Evolutionary conservation across 2,113 vertebrate genomes (phyloP), one percentile per base, ranked within the genome.

Genomic region (Illadopsis cleaveri): DNA sequence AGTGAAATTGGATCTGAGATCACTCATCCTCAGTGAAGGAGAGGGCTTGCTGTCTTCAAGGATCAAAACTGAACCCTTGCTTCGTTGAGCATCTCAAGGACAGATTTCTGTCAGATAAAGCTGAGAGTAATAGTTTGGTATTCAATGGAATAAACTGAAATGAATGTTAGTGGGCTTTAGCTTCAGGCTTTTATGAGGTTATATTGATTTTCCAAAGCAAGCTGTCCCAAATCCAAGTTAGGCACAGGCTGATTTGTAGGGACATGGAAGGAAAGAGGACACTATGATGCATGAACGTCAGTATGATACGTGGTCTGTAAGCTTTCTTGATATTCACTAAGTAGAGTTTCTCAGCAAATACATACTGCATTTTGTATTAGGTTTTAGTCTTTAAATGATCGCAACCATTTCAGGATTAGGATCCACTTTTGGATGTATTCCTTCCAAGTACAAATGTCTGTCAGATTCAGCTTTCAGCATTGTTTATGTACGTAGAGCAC

Each of bases 121-220:
- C 79, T 56, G n/a, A 77, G 71, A 81, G 37, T 71, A 86, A 71
- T 90, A 82, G 92, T 79, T 81, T 92, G 92, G 84, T 96, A 96
- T 90, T 95, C 94, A 92, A 1, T 95, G 65, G 94, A 89, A 78
- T 86, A 75, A 50, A 38, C 72, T 89, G 72, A 94, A 94, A 83
- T 88, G 51, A 83, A 61, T 5, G 27, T 92, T 96, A 81, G 76
- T 94, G 69, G 76, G 10, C 86, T 94, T 96, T 70, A 86, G 86
- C 93, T 89, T 45, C 54, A 78, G 73, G 61, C 69, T 95, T 94
- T 86, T 96, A 86, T 88, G 53, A 79, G 72, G 57, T 86, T 95
- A 27, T 78, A 93, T 86, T 92, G 95, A 96, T 96, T 96, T 96
- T 92, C 76, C 40, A 84, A 92, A 95, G 88, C 83, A 82, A 93